These are phyloP conservation scores for Nansenia antarctica DNA, from an alignment of 2,113 vertebrate species.

Conservation along the genomic window DNA sequence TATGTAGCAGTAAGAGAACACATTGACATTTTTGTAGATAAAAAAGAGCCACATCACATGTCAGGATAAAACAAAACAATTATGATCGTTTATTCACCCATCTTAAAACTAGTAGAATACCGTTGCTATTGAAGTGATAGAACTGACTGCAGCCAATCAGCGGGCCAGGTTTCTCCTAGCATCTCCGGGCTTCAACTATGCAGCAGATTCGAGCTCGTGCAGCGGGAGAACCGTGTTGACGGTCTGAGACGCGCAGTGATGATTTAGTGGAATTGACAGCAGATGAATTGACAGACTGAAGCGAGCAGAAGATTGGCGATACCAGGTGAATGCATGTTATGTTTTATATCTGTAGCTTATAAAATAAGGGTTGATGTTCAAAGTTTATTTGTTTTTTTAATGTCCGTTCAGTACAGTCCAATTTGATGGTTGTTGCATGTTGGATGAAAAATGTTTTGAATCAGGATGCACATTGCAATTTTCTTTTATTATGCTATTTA, in stretches of 20 bases:
- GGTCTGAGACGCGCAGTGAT: slow-evolving; percentile 41
- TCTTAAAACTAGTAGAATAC: background rate
- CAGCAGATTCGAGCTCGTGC: slow-evolving; percentile 37
- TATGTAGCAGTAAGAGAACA: too few species aligned
- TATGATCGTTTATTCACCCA: background rate
- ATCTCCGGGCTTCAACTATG: slow-evolving; percentile 47
- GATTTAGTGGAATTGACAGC: slow-evolving; percentile 45
- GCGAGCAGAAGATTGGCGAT: background rate
- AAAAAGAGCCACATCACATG: too few species aligned
- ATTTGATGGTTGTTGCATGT: too few species aligned
- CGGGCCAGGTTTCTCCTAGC: slow-evolving; percentile 60
- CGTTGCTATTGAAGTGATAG: background rate
- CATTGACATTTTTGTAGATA: too few species aligned
- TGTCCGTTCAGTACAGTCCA: too few species aligned
- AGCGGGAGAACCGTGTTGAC: slow-evolving; percentile 35
- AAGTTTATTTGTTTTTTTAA: background rate
- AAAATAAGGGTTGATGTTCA: background rate
- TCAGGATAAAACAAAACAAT: background rate
- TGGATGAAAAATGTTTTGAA: too few species aligned
- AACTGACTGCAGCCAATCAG: slow-evolving; percentile 67
- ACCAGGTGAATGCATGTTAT: background rate
- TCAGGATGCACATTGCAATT: background rate
- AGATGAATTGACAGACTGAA: background rate
- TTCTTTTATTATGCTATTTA: background rate
- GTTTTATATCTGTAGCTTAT: background rate